Percentiles rank a stretch among this genome's conserved stretches.
Evolutionary conservation across 2,888 invertebrate species (phyloP).

Genomic region (Harpalus rufipes): DNA sequence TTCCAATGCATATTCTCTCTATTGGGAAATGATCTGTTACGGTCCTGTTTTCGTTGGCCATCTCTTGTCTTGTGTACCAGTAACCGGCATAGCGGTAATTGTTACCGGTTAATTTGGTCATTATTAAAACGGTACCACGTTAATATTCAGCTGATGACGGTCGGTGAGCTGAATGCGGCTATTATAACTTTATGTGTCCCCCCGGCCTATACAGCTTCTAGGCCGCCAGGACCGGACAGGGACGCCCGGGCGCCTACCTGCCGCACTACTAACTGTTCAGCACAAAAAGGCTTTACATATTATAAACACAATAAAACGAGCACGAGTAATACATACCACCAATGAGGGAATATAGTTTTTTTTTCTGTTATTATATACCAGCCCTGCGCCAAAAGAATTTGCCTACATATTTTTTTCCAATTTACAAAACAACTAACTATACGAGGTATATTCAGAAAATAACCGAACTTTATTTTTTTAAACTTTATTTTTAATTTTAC

Average conservation of each 20-base stretch:
- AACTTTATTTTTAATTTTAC: no score
- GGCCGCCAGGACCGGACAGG: neutral
- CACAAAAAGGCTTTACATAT: neutral
- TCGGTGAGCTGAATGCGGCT: slow-evolving; percentile 31
- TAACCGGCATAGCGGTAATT: slow-evolving; percentile 55
- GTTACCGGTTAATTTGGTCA: slow-evolving; percentile 62
- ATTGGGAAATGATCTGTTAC: neutral
- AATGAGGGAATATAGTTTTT: no score
- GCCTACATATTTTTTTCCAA: no score
- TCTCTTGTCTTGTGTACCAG: slow-evolving; percentile 45
- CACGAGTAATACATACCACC: no score
- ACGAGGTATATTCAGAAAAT: no score
- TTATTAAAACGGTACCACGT: slow-evolving; percentile 63
- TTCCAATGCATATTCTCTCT: neutral
- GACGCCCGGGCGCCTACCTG: neutral
- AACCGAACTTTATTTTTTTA: no score
- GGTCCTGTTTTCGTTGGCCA: slow-evolving; percentile 14
- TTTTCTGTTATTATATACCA: no score
- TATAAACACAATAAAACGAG: neutral
- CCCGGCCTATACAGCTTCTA: neutral
- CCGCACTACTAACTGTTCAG: neutral
- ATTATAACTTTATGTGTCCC: slow-evolving; percentile 55
- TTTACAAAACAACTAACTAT: no score
- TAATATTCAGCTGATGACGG: slow-evolving; percentile 62
- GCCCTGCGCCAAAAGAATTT: no score